A percentile compares a stretch with the other conserved stretches of the same genome.
Evolutionary conservation across 2,797 vertebrate species (phyloP).

Genomic region (Lithobates pipiens): DNA sequence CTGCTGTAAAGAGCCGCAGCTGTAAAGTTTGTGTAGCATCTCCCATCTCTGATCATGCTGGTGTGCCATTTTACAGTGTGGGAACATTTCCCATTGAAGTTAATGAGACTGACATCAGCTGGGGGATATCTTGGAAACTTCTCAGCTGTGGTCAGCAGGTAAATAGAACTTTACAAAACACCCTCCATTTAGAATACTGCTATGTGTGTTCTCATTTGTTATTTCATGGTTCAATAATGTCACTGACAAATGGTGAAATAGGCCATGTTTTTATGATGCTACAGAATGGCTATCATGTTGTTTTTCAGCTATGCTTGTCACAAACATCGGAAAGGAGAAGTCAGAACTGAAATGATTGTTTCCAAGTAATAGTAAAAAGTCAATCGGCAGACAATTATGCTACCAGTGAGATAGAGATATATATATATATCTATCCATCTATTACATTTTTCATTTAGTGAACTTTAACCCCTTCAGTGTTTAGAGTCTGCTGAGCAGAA

Average conservation of each 20-base stretch:
- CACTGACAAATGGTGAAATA: not conserved
- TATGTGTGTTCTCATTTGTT: not conserved
- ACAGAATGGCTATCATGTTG: not conserved
- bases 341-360: constrained; percentile 24
- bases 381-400: not conserved
- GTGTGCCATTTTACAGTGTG: not conserved
- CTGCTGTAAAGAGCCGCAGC: not conserved
- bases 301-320: not conserved
- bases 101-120: too few species aligned
- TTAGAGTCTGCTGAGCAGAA: constrained; percentile 37
- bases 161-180: not conserved
- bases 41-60: not conserved
- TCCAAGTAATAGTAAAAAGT: not conserved
- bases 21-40: not conserved
- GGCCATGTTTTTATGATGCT: not conserved
- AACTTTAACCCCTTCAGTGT: constrained; percentile 37
- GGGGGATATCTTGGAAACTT: not conserved
- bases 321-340: constrained; percentile 8
- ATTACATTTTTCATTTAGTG: too few species aligned
- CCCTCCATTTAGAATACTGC: too few species aligned
- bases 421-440: too few species aligned
- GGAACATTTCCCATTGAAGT: not conserved
- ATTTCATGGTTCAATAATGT: not conserved
- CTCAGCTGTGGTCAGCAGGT: not conserved
- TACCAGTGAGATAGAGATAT: too few species aligned